phyloP scores from a whole-genome alignment of 2,113 vertebrate genomes.

The Procapra przewalskii region DNA sequence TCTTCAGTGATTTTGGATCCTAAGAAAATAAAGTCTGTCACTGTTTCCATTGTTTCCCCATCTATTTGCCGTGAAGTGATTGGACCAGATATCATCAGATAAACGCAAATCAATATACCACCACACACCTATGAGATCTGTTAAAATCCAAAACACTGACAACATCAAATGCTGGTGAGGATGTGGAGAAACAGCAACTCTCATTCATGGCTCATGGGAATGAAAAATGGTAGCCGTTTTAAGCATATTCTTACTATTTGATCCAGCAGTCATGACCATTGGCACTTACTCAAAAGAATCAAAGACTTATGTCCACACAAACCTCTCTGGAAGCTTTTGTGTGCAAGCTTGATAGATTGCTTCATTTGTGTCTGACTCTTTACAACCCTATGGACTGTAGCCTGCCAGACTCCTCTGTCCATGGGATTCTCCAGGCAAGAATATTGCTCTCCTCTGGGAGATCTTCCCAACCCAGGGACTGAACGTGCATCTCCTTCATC shows the following conservation, averaged over 20 bases:
- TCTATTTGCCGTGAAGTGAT: background rate
- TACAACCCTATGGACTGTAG: background rate
- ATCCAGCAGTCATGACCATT: background rate
- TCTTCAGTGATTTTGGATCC: background rate
- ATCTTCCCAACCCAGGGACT: background rate
- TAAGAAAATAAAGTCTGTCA: background rate
- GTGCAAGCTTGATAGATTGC: background rate
- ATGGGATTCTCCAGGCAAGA: background rate
- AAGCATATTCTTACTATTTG: no score
- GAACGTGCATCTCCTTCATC: background rate
- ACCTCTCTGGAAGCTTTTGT: background rate
- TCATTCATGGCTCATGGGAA: fast-evolving
- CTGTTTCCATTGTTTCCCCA: background rate
- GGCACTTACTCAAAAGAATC: background rate
- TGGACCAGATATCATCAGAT: background rate
- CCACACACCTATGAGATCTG: background rate
- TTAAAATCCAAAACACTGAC: no score
- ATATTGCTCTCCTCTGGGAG: background rate
- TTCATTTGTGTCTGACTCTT: background rate
- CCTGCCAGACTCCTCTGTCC: background rate
- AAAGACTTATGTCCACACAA: background rate
- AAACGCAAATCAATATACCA: background rate
- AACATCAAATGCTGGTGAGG: fast-evolving
- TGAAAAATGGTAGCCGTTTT: no score
- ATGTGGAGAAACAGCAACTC: background rate